Percentiles rank a stretch among this genome's conserved stretches.
phyloP scores from a whole-genome alignment of 2,113 vertebrate species.

The Peromyscus leucopus region DNA sequence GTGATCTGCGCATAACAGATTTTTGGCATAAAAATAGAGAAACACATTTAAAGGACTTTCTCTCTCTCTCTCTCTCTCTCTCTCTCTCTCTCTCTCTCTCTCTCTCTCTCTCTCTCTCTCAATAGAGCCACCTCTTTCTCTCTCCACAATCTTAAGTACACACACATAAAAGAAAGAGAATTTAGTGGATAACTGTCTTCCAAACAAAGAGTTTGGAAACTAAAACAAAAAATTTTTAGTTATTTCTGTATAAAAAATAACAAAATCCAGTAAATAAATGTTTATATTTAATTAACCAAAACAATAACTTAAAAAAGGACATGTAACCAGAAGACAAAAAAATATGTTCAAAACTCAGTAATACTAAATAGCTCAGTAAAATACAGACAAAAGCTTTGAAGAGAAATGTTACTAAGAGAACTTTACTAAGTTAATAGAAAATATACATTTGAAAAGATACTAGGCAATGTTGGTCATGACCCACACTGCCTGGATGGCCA shows the following conservation, averaged over 20 bases:
- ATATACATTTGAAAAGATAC: neutral
- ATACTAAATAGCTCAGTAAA: neutral
- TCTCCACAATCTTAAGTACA: neutral
- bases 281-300: neutral
- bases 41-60: neutral
- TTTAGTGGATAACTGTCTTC: neutral
- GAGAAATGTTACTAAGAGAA: neutral
- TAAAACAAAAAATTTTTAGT: neutral
- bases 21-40: neutral
- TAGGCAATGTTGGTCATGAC: neutral
- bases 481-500: neutral
- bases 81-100: neutral
- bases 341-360: neutral
- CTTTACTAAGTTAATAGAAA: neutral
- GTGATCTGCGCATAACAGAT: too few species aligned
- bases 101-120: neutral
- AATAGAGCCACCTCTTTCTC: neutral
- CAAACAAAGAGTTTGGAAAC: neutral
- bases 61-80: neutral
- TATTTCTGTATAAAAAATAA: neutral
- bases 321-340: slow-evolving; percentile 3
- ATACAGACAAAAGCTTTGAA: neutral
- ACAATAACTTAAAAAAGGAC: slow-evolving; percentile 26
- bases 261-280: neutral
- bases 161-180: neutral